Evolutionary conservation across 2,113 vertebrate species (phyloP).

Genomic region (Origma solitaria): DNA sequence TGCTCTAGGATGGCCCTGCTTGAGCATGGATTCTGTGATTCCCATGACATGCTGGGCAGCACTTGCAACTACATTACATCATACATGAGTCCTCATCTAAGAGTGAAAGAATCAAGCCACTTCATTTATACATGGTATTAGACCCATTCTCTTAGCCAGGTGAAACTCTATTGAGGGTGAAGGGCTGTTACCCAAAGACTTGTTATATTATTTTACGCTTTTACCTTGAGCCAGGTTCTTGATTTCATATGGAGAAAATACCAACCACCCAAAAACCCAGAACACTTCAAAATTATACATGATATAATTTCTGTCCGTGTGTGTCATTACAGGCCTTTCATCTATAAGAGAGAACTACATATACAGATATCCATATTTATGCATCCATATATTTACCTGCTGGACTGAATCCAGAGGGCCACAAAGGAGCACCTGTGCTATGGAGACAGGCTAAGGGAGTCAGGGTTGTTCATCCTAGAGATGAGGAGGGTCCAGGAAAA

Average conservation of each 20-base stretch:
- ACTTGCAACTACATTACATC: rapidly evolving
- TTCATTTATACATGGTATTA: not conserved
- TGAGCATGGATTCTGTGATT: not conserved
- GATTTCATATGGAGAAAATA: not conserved
- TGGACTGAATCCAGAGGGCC: not conserved
- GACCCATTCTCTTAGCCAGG: rapidly evolving
- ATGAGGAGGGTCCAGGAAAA: not conserved
- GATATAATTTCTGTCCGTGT: not conserved
- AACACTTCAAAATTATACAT: not conserved
- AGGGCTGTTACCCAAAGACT: not conserved
- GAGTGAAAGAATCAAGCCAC: not conserved
- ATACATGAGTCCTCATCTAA: not conserved
- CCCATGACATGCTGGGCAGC: rapidly evolving
- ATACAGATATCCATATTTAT: not conserved
- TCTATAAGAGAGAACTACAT: not conserved
- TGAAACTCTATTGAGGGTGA: not conserved
- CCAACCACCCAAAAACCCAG: not conserved
- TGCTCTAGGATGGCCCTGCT: not conserved
- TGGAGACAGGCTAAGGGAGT: not conserved
- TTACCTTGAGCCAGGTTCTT: not conserved
- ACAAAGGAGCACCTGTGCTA: not conserved
- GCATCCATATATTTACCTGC: not conserved
- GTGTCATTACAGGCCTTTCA: not conserved
- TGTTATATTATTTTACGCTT: not conserved
- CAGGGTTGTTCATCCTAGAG: not conserved